Evolutionary conservation across 2,113 vertebrate genomes (phyloP).

Genomic region (Entosphenus tridentatus): DNA sequence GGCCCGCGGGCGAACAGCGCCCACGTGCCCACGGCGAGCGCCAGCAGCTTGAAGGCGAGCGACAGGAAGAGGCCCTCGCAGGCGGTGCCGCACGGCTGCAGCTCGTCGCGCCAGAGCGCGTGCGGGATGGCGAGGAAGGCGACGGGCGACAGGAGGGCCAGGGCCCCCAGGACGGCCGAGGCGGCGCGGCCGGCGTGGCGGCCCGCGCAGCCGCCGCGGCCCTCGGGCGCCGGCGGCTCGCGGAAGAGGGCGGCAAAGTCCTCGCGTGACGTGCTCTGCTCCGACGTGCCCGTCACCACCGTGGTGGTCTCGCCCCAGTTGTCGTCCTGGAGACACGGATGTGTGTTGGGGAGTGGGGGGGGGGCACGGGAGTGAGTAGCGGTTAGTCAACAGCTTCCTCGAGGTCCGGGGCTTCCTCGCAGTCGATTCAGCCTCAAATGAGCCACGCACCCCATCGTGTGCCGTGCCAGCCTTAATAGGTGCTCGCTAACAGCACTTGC

Average conservation of each 20-base stretch:
- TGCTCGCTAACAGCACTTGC: too few relatives aligned
- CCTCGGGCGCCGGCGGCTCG: conserved; percentile 49
- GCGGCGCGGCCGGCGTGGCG: conserved; percentile 41
- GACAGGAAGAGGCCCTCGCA: conserved; percentile 79
- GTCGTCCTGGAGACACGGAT: conserved; percentile 32
- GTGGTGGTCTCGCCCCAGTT: conserved; percentile 88
- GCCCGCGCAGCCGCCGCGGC: conserved; percentile 49
- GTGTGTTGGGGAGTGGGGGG: too few relatives aligned
- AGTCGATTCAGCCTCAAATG: too few relatives aligned
- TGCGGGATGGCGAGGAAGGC: conserved; percentile 69
- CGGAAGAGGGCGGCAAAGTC: conserved; percentile 63
- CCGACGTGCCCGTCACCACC: conserved; percentile 61
- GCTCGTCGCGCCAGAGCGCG: conserved; percentile 44
- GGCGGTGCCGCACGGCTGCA: conserved; percentile 49
- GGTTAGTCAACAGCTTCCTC: too few relatives aligned
- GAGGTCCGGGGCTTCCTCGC: too few relatives aligned
- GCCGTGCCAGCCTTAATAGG: too few relatives aligned
- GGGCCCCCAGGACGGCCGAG: conserved; percentile 39
- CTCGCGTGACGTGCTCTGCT: conserved; percentile 75
- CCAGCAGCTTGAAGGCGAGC: conserved; percentile 69
- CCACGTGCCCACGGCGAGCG: conserved; percentile 65
- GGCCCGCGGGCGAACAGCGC: conserved; percentile 61
- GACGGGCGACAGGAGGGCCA: conserved; percentile 52
- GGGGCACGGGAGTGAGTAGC: too few relatives aligned
- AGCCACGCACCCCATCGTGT: too few relatives aligned